phyloP scores from a whole-genome alignment of 2,888 invertebrate species.

The Cactoblastis cactorum region DNA sequence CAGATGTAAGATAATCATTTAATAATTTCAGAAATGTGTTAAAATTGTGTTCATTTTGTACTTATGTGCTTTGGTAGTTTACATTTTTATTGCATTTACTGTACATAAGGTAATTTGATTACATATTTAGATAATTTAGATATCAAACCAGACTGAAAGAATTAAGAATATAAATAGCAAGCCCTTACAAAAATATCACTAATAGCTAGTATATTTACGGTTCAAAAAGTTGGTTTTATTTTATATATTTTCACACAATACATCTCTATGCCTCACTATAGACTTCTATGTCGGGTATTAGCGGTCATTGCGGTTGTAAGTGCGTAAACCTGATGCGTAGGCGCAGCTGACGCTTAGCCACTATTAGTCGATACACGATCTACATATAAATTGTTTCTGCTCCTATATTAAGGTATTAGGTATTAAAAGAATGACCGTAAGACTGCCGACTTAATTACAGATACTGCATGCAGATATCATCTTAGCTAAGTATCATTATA shows the following conservation, averaged over 20 bases:
- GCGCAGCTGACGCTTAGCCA: slow-evolving; percentile 59
- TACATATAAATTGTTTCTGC: slow-evolving; percentile 60
- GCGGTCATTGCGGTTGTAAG: slow-evolving; percentile 58
- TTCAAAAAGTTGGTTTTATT: no score
- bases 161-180: no score
- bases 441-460: slow-evolving; percentile 2
- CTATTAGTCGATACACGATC: slow-evolving; percentile 56
- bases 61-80: no score
- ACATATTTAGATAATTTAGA: no score
- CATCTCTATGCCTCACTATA: slow-evolving; percentile 32
- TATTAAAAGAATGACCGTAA: slow-evolving; percentile 30
- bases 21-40: no score
- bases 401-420: slow-evolving; percentile 45
- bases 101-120: no score
- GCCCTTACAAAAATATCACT: no score
- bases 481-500: background rate
- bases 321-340: slow-evolving; percentile 63
- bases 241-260: background rate
- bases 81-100: no score
- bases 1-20: no score
- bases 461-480: background rate
- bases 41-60: no score
- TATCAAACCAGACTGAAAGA: no score
- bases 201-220: no score
- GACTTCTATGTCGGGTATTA: slow-evolving; percentile 45